Evolutionary conservation across 2,797 vertebrate species (phyloP).

Genomic region (Luscinia luscinia): DNA sequence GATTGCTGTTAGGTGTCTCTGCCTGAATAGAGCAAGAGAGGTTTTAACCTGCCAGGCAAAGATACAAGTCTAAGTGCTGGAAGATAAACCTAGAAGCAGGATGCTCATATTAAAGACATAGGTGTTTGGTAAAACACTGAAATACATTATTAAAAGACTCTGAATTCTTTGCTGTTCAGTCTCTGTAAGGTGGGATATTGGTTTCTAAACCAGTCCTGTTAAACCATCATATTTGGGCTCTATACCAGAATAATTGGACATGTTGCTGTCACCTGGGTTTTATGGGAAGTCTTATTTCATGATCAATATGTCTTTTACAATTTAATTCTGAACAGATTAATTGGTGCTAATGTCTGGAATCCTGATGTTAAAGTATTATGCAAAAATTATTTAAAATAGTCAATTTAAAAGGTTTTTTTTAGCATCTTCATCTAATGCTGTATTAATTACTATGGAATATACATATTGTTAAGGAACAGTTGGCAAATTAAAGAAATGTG

Average conservation of each 20-base stretch:
- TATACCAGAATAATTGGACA: not conserved
- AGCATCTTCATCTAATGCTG: slow-evolving; percentile 40
- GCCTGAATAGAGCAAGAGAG: not conserved
- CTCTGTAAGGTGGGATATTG: not conserved
- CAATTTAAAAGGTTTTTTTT: slow-evolving; percentile 2
- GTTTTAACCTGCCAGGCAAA: not conserved
- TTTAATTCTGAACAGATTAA: slow-evolving; percentile 42
- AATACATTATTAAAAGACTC: not conserved
- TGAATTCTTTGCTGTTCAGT: not conserved
- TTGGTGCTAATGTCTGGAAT: slow-evolving; percentile 49
- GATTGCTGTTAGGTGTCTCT: not conserved
- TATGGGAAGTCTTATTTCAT: not conserved
- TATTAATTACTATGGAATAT: slow-evolving; percentile 26
- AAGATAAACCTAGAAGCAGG: not conserved
- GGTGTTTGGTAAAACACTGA: not conserved
- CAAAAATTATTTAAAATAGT: slow-evolving; percentile 14
- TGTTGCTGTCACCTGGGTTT: not conserved
- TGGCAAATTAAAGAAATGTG: slow-evolving; percentile 46
- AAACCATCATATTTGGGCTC: not conserved
- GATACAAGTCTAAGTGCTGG: not conserved
- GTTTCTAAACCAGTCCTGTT: not conserved
- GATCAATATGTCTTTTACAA: not conserved
- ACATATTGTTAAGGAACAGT: slow-evolving; percentile 1
- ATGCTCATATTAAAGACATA: not conserved
- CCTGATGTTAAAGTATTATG: slow-evolving; percentile 7